Evolutionary conservation across 2,888 invertebrate species (phyloP).

Genomic region (Mesorhabditis spiculigera): DNA sequence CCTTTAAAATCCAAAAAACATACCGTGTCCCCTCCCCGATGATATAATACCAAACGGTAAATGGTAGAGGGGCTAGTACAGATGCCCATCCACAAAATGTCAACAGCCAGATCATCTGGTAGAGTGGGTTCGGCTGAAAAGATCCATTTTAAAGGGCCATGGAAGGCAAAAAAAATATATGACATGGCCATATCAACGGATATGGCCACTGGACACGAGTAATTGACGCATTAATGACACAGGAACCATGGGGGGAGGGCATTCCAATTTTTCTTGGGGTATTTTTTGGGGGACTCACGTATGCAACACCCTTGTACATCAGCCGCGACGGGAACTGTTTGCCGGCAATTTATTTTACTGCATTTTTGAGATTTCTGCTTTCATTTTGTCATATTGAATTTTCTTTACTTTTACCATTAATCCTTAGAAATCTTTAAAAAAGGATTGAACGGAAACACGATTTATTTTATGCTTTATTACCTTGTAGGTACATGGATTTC

Average conservation of each 20-base stretch:
- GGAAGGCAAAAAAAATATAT: too few species aligned
- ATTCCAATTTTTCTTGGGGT: neutral
- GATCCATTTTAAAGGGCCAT: neutral
- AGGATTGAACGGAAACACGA: too few species aligned
- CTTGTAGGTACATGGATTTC: too few species aligned
- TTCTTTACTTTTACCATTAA: too few species aligned
- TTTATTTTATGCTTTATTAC: too few species aligned
- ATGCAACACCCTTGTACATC: neutral
- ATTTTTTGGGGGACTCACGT: neutral
- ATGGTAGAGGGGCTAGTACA: constrained; percentile 52
- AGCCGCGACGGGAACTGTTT: neutral
- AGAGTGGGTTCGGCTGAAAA: constrained; percentile 53
- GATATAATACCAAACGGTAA: constrained; percentile 56
- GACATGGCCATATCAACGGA: too few species aligned
- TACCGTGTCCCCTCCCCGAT: constrained; percentile 50
- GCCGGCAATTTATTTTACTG: neutral
- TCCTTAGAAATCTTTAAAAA: too few species aligned
- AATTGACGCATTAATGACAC: too few species aligned
- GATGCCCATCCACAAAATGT: constrained; percentile 54
- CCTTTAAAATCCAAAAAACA: neutral
- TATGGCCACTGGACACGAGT: too few species aligned
- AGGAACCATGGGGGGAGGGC: neutral
- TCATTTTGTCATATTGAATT: neutral
- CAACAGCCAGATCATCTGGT: constrained; percentile 57
- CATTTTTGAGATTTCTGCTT: neutral